Evolutionary conservation across 2,113 vertebrate genomes (phyloP), one percentile per base, ranked within the genome.

Genomic region (Bubo bubo): DNA sequence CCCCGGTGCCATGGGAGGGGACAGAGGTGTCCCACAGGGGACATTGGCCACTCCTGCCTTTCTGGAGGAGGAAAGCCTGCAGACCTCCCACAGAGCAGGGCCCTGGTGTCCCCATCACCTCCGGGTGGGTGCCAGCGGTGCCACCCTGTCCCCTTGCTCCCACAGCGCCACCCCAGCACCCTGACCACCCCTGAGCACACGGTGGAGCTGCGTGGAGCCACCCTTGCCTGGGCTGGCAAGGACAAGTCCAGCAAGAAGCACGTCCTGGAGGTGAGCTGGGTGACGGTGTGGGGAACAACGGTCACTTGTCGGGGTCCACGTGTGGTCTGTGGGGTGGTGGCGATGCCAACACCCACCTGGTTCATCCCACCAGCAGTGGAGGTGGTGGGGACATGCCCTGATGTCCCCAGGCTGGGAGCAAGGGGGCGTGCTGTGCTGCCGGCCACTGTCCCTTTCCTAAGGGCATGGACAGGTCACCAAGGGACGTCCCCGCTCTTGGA

Each of bases 231-330:
- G 99, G 99, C 99, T 6, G 10, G 97, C n/a, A 99, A 98, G 94
- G 99, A 99, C 41, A 99, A 99, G 73, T 99, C 99, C 71, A 99
- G 99, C 98, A 99, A 99, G 96, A 99, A 99, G 94, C 99, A 99
- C 11, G 99, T 99, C 73, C 94, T 99, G 58, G 99, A 99, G 98
- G 99, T 99, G 96, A 97, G 98, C 55, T 12, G 6, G 21, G 39
- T 30, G 93, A 47, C 43, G n/a, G 10, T 0, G 4, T 4, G 3
- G 71, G 71, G 71, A 62, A 64, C 49, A 14, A 4, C 0, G 4
- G 18, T 10, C 79, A 62, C 73, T 52, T 11, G 0, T 0, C 3
- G 1, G 49, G 34, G 17, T 37, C 47, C 12, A 8, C 2, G 0
- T 0, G 0, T 19, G 63, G 32, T 14, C 59, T 0, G 0, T 0